Conservation (phyloP, 2,888 invertebrate genomes). For the Amphipoea oculea region DNA sequence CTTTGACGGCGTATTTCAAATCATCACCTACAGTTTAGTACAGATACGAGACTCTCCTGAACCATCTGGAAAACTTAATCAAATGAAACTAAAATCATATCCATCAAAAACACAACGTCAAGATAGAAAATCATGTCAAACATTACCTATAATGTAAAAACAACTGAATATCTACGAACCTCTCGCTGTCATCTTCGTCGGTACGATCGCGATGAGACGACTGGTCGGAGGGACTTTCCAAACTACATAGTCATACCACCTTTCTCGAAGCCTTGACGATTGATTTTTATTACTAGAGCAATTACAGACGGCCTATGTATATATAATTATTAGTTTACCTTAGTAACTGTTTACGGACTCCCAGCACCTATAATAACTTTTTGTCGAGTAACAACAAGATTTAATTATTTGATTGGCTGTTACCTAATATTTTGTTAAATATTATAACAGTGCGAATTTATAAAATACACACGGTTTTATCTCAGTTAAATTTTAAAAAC, state of each 20-base stretch:
- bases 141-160: neutral
- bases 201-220: neutral
- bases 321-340: neutral
- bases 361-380: neutral
- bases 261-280: neutral
- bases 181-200: neutral
- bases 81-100: neutral
- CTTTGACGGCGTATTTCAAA: neutral
- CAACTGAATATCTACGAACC: neutral
- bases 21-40: neutral
- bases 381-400: neutral
- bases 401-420: neutral
- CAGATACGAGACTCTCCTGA: neutral
- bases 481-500: neutral
- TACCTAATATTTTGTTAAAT: neutral
- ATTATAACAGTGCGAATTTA: neutral
- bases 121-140: neutral
- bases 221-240: neutral
- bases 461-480: neutral
- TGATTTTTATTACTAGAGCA: slow-evolving; percentile 12
- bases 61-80: neutral
- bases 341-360: neutral
- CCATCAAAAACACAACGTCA: neutral
- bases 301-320: neutral
- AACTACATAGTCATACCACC: neutral